Base-by-base conservation (phyloP, 2,113 vertebrate genomes). In the Chionis minor region DNA sequence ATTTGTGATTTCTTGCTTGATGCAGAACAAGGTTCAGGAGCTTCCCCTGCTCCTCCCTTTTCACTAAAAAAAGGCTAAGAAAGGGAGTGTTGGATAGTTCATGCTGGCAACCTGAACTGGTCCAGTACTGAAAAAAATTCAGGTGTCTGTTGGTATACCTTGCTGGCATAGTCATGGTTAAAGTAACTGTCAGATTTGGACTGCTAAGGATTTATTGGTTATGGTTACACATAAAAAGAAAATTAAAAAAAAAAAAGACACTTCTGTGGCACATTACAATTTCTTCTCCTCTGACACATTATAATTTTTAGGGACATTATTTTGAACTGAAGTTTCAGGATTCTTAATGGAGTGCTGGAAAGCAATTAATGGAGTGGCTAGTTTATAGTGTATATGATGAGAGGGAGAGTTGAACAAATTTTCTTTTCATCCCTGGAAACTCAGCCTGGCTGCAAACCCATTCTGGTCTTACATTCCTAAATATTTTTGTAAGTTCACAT, bases 401-500 rank as follows among this genome's bases (percentile, higher is more conserved):
- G 72, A 71, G 45, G 14, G 54, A 91, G 22, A 77, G 65, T 8
- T 59, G 20, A 81, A 94, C 59, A 91, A 24, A 62, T 88, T 84
- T 90, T 89, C 86, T 51, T 95, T 59, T 79, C 80, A 69, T 45
- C 42, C 75, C 54, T 94, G 49, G 42, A 92, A 81, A 69, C 55
- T 72, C 51, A 51, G 55, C 32, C 65, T 75, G 67, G 52, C 83
- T 89, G 47, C 32, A 84, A 84, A 61, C 77, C 42, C 38, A 81
- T 67, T 81, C 69, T 79, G 44, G 12, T 91, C 84, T 52, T 71
- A 63, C 69, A 94, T 75, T 95, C 84, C 81, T 63, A 92, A 96
- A 95, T 81, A 94, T 94, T 94, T 96, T 88, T 86, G 10, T 47
- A 66, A 94, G 81, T 82, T 82, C 81, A 88, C 35, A 8, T 75